Base-by-base conservation (phyloP, 2,797 vertebrate genomes). In the Chaenodraco wilsoni region DNA sequence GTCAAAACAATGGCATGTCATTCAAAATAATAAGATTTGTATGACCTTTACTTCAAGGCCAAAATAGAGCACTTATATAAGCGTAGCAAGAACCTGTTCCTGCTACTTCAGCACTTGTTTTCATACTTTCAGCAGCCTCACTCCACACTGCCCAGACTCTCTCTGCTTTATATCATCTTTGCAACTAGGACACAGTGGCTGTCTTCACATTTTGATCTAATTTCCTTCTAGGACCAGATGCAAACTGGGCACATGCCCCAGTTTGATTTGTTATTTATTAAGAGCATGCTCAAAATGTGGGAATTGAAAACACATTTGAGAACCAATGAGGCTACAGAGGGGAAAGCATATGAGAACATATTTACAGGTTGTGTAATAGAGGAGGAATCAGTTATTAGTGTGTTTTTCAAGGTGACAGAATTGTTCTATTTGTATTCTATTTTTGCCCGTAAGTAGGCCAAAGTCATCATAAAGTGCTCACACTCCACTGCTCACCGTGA, bases 31-130 rank as follows among this genome's bases (percentile, higher is more conserved):
- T 23, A 43, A 15, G 19, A 74, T 23, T 56, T 70, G 3, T 56
- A 48, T 71, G 78, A 70, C 83, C 73, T 83, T 70, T 65, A 81
- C 60, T 59, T 86, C 78, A 84, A 31, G 85, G 78, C 37, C 77
- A 79, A 65, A 51, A 75, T n/a, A 41, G 72, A 67, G 33, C 45
- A 61, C 21, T 56, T 11, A 58, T 41, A 62, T 27, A 63, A 51
- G 23, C 11, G 16, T 46, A 54, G 40, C 23, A 46, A 16, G 49
- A 60, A 69, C n/a, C 17, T 58, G 50, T 58, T 76, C 16, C 21
- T 51, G 54, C 59, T 49, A 14, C 64, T 51, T 55, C 44, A 66
- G 19, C 55, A 44, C 65, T 74, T 56, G 54, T 69, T 72, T 59
- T 75, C 51, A 61, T 52, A 41, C 45, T 65, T 78, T 62, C 48